Evolutionary conservation across 2,888 invertebrate species (phyloP).

Genomic region (Baronia brevicornis): DNA sequence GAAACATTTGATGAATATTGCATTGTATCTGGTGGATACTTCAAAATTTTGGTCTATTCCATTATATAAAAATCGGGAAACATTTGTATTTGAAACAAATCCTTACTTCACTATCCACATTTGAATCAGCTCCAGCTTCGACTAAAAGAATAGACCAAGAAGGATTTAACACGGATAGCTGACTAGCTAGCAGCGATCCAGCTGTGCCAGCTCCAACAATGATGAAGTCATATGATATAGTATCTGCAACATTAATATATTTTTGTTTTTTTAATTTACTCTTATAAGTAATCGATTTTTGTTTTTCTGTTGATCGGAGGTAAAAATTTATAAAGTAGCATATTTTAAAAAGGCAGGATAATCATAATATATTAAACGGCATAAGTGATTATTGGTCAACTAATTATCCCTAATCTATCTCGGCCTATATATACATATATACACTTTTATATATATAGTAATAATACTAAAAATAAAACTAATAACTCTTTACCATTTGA

Average conservation of each 20-base stretch:
- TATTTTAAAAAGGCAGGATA: too few species aligned
- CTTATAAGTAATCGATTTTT: neutral
- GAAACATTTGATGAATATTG: too few species aligned
- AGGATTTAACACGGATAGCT: slow-evolving; percentile 37
- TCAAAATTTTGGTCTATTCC: too few species aligned
- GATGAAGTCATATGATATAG: slow-evolving; percentile 56
- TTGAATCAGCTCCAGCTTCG: slow-evolving; percentile 67
- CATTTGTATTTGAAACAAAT: too few species aligned
- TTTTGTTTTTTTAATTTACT: neutral
- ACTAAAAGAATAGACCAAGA: slow-evolving; percentile 47
- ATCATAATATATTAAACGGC: too few species aligned
- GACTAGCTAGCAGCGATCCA: slow-evolving; percentile 70
- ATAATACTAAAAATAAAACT: too few species aligned
- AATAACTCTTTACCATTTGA: slow-evolving; percentile 24
- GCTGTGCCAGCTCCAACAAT: slow-evolving; percentile 74
- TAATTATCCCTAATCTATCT: too few species aligned
- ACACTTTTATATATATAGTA: neutral
- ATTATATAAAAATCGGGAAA: too few species aligned
- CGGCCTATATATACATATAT: neutral
- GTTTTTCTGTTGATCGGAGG: neutral
- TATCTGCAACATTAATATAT: slow-evolving; percentile 26
- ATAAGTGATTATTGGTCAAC: too few species aligned
- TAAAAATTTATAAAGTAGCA: neutral
- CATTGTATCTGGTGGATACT: too few species aligned
- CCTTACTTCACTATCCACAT: slow-evolving; percentile 57